Evolutionary conservation across 2,797 vertebrate species (phyloP), one percentile per base, ranked within the genome.

Genomic region (Aplochiton taeniatus): DNA sequence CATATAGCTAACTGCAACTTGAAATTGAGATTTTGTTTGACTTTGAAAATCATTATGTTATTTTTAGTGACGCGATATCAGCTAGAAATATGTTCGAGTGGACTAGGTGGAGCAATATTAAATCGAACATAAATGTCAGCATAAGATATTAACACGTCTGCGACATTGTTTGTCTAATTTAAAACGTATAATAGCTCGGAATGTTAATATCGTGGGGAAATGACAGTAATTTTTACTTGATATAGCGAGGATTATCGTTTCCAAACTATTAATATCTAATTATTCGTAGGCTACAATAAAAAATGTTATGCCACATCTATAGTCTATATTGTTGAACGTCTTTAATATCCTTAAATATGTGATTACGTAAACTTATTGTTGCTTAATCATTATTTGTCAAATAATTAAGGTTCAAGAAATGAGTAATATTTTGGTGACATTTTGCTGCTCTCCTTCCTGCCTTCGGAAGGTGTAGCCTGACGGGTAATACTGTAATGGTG

Each of bases 151-250:
- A 72, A 77, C 80, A 82, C 31, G 75, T 60, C 66, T 20, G 62
- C 83, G 87, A 88, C 89, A 89, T 85, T 87, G 85, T 88, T 85
- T 90, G 79, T 83, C 81, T 76, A 54, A 17, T 68, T 63, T 83
- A 84, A 84, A 88, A 87, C 47, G 70, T 73, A 54, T 72, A 79
- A 72, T 82, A 74, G 82, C 76, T 66, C 77, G 83, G 83, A 87
- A 87, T 87, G 84, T 80, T 72, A 70, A 82, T 85, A 81, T 86
- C 73, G 57, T 65, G 56, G 69, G 50, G 20, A 71, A 74, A 72
- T 48, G 64, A 73, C 61, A 68, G 68, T 69, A 77, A 78, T 84
- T 60, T 81, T 53, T 45, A 78, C 70, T 84, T 85, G 65, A 78
- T 76, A 81, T 77, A 78, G 51, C 57, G 59, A 76, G 55, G 52